Conservation (phyloP, 2,113 vertebrate species). For the Atlantisia rogersi region DNA sequence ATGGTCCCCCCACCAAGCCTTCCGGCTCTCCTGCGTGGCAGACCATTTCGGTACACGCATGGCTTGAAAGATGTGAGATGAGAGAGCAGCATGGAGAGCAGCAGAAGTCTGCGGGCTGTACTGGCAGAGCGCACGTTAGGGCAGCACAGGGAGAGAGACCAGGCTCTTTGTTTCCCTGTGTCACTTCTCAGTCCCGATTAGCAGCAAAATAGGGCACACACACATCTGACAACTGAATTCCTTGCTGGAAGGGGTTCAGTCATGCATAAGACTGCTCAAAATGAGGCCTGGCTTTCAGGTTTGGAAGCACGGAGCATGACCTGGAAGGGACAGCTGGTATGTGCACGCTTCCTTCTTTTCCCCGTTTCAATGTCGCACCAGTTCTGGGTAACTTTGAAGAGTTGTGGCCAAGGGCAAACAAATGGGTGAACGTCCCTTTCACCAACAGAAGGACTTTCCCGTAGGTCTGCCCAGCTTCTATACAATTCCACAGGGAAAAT, state of each 20-base stretch:
- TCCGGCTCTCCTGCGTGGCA: accelerated
- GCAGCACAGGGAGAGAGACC: not conserved
- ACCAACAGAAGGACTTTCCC: not conserved
- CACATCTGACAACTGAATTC: conserved; percentile 31
- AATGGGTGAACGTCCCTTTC: accelerated
- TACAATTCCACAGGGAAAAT: not conserved
- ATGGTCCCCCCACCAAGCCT: accelerated
- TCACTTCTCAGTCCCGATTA: conserved; percentile 15
- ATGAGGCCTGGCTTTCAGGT: conserved; percentile 55
- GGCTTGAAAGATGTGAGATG: not conserved
- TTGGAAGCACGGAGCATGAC: not conserved
- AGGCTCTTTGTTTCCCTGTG: not conserved
- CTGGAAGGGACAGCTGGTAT: conserved; percentile 39
- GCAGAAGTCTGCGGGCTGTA: not conserved
- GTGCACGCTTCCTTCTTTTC: not conserved
- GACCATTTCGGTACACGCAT: not conserved
- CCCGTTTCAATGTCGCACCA: not conserved
- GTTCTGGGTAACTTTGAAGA: conserved; percentile 1
- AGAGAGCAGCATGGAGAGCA: not conserved
- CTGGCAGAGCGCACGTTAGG: accelerated
- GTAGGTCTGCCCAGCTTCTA: not conserved
- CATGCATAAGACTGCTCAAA: conserved; percentile 44
- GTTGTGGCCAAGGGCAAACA: not conserved
- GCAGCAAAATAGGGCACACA: conserved; percentile 29
- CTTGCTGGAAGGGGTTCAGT: conserved; percentile 41